Evolutionary conservation across 2,888 invertebrate genomes (phyloP), one percentile per base, ranked within the genome.

Genomic region (Xestia ashworthii): DNA sequence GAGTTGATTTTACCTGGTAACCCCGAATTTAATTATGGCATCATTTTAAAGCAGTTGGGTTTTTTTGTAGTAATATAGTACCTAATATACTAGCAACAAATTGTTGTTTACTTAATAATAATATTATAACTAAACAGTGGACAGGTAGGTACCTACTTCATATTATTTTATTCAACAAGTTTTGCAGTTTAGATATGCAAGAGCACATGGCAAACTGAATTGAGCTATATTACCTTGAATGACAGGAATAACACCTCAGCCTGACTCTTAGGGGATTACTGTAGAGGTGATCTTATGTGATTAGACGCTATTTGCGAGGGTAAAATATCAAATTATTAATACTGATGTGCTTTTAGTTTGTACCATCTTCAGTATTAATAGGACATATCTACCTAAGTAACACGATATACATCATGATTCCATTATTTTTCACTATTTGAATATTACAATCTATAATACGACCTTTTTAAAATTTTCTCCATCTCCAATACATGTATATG

Each of bases 381-480:
- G 8, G 16, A 19, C 53, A 9, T 11, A 53, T 0, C 6, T 58
- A 58, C 58, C 6, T 58, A 25, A 14, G 58, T 14, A 58, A 58
- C 58, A 71, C 6, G 9, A 5, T 55, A 32, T 38, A 16, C 65
- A 70, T 64, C 69, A 75, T 48, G 70, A 65, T 73, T 81, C 72
- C 53, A 66, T 41, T 22, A 22, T 41, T 69, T 79, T 62, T 44
- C 46, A 12, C 25, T 67, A 75, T 16, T 1, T 11, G 0, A 68
- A 55, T 44, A 62, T 32, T 19, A 25, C 38, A 38, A 60, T 66
- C 32, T n/a, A 58, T 70, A 86, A 71, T 74, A 83, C 81, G 5
- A 48, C 58, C 77, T 75, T 80, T 75, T 48, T 76, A 53, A 19
- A 64, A 0, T 69, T 76, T 22, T 41, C 25, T 65, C 58, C 75